Base-by-base conservation (phyloP, 2,797 vertebrate genomes). In the Acestrorhynchus altus region DNA sequence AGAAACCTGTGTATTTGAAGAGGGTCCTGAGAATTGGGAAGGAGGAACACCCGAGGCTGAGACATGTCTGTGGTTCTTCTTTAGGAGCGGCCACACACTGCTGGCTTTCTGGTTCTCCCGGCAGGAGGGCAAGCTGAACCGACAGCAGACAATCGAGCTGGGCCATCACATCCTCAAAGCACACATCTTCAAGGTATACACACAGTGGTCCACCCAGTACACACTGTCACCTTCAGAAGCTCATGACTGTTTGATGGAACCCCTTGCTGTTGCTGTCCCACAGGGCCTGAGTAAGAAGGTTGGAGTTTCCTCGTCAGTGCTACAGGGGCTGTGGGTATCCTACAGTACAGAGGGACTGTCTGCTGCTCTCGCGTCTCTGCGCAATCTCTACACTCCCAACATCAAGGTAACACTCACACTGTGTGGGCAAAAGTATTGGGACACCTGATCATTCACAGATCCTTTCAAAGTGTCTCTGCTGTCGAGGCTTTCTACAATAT, bases 81-180 rank as follows among this genome's bases (percentile, higher is more conserved):
- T 18, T 70, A 97, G 97, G 95, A 98, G 95, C 56, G 98, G 97
- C 57, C 97, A 99, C 91, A 98, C 96, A 0, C 92, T 99, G 11
- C 94, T 99, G 89, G 97, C 98, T 83, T 98, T 98, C 90, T 98
- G 97, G 96, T 97, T 99, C 88, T 97, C 96, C 81, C 94, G 97
- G 73, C 96, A 97, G 79, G 96, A 96, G 13, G 95, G 95, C 51
- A 98, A 98, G 87, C 86, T 99, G 78, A 99, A 95, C 79, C 94
- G 95, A 57, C 98, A 99, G 88, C 96, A 98, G 73, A 98, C 95
- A 4, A 96, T 99, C 82, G 97, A 99, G 84, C 92, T 99, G 86
- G 97, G 97, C 74, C 97, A 99, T 88, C 97, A 99, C 90, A 97
- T 98, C 80, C 95, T 99, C 70, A 99, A 99, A 93, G 98, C 98